Conservation (phyloP, 2,113 vertebrate genomes). For the Anarrhichthys ocellatus region DNA sequence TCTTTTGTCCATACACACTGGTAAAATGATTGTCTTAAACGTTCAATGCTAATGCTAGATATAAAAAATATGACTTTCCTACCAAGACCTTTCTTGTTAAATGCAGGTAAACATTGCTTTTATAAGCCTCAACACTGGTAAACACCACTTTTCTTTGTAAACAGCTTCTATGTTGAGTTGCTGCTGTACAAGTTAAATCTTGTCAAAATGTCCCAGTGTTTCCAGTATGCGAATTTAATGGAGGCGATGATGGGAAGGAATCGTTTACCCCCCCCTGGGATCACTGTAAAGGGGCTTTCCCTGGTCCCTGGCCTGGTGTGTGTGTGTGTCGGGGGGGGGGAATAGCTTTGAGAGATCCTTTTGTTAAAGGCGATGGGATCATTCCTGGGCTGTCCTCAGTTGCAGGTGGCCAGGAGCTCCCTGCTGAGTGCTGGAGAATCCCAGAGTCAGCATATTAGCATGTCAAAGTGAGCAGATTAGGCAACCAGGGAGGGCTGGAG, state of each 20-base stretch:
- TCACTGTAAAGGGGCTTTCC: slow-evolving; percentile 25
- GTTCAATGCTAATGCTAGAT: background rate
- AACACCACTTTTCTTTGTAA: background rate
- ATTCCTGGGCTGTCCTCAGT: slow-evolving; percentile 54
- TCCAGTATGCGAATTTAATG: slow-evolving; percentile 9
- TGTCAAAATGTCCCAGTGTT: background rate
- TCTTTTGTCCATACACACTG: background rate
- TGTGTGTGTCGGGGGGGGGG: background rate
- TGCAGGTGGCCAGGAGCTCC: slow-evolving; percentile 81
- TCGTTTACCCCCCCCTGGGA: background rate
- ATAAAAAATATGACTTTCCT: background rate
- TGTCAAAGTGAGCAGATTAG: slow-evolving; percentile 78
- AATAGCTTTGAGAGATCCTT: slow-evolving; percentile 36
- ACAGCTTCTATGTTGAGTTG: background rate
- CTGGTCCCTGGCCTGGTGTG: slow-evolving; percentile 19
- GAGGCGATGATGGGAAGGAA: slow-evolving; percentile 22
- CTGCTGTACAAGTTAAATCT: background rate
- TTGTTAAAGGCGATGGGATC: slow-evolving; percentile 70
- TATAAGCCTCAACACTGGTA: background rate
- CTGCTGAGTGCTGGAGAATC: slow-evolving; percentile 70
- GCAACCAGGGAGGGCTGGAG: slow-evolving; percentile 33
- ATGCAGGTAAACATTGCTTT: background rate
- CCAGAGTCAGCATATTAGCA: slow-evolving; percentile 77
- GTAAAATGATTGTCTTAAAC: background rate
- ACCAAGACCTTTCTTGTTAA: background rate